phyloP scores from a whole-genome alignment of 2,113 vertebrate species.

The Lucifuga dentata region DNA sequence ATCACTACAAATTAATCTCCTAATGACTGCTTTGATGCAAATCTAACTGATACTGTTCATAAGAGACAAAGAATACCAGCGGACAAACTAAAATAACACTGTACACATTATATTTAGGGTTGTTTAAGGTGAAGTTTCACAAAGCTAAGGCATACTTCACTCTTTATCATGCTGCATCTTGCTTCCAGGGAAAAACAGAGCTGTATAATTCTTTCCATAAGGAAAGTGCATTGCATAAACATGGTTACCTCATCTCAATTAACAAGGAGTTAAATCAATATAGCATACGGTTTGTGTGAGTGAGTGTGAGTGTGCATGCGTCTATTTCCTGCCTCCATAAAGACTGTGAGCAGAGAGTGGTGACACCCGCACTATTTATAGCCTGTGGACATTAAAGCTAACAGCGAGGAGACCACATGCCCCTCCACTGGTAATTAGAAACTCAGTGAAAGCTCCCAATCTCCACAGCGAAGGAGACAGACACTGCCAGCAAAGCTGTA shows the following conservation, averaged over 20 bases:
- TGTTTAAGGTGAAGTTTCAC: background rate
- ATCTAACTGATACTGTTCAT: too few species aligned
- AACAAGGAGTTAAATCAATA: conserved; percentile 45
- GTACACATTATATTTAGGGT: background rate
- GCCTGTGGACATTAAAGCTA: conserved; percentile 63
- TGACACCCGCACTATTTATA: conserved; percentile 74
- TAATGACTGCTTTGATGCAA: too few species aligned
- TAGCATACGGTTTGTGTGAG: background rate
- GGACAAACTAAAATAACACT: too few species aligned
- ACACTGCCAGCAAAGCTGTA: conserved; percentile 16
- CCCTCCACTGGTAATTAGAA: conserved; percentile 72
- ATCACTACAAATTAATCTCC: too few species aligned
- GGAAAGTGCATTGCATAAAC: conserved; percentile 12
- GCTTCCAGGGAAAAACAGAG: background rate
- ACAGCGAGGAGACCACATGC: conserved; percentile 57
- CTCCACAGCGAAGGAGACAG: conserved; percentile 39
- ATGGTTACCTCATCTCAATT: conserved; percentile 21
- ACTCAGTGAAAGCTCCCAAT: conserved; percentile 43
- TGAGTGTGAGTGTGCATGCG: conserved; percentile 2
- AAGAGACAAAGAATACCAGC: too few species aligned
- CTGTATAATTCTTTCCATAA: background rate
- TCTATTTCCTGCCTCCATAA: conserved; percentile 35
- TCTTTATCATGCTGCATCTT: background rate
- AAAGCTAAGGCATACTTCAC: background rate
- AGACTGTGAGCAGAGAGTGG: conserved; percentile 39